Evolutionary conservation across 2,797 vertebrate genomes (phyloP), one percentile per base, ranked within the genome.

Genomic region (Oreochromis grahami): DNA sequence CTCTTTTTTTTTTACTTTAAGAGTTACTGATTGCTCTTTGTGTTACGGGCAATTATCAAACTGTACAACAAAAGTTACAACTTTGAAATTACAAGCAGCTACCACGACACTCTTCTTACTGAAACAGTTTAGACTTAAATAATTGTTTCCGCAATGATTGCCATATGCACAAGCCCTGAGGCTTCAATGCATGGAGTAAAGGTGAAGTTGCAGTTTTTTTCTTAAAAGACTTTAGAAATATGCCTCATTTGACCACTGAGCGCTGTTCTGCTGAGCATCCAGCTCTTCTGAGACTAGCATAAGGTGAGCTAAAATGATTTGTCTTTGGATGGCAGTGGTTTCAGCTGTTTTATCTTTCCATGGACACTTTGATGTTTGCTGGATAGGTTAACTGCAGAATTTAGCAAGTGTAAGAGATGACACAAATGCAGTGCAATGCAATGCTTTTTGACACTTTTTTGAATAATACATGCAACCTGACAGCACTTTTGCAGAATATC

Each of bases 11-110:
- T 70, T 68, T 19, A 63, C 38, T 53, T 63, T 38, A 84, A 86
- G 58, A 79, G 55, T 83, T 52, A 76, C 72, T 81, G 55, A 91
- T 91, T 90, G 76, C 45, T 81, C 58, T 84, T 56, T 77, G 72
- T 41, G 72, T 86, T 81, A 63, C 65, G 21, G 52, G 17, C 50
- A 88, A 84, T 86, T 84, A 76, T 84, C 9, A 78, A 78, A 85
- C 24, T 63, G 7, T 79, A 24, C 51, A 78, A 89, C 21, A 5
- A 29, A 89, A 86, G 60, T 77, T 65, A 36, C 58, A 36, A 7
- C 51, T 76, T 87, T 85, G 3, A 84, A 76, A 87, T 80, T 72
- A 70, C 51, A 85, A 82, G 79, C 55, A 65, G 48, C 32, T 34
- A 34, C 60, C 11, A 29, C 45, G 50, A 50, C 79, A 38, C 84